Evolutionary conservation across 1,140 invertebrate genomes (phyloP), one percentile per base, ranked within the genome.

Genomic region (Ctenoplectra terminalis): DNA sequence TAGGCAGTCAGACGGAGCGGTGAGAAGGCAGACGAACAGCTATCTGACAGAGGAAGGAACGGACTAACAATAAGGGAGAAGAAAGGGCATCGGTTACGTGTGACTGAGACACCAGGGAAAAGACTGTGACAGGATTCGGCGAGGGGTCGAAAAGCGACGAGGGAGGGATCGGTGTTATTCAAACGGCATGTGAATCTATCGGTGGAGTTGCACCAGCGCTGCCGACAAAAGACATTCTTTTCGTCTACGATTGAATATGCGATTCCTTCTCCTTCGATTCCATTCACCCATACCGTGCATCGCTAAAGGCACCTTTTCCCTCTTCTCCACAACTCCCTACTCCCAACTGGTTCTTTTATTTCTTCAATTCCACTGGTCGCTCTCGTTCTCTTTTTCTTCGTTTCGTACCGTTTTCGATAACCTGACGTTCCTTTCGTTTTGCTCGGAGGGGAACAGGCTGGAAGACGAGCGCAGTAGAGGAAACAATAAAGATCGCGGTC

Each of bases 231-330:
- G 74, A 77, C 73, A 82, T 82, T 82, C 74, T 70, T 77, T 77
- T 77, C 75, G 81, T 72, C n/a, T 67, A 40, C 81, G 81, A 82
- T 82, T 77, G 74, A 82, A 82, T 82, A 82, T 82, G 80, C 73
- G 72, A 81, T 75, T 80, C 56, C 66, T 79, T 52, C 67, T 50
- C 56, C 40, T 37, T 5, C 40, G 17, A 17, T 34, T 20, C 20
- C 6, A 29, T 76, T 52, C 46, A 31, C 48, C 50, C 26, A 29
- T n/a, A 8, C 34, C 17, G 34, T n/a, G 50, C 74, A 50, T 40
- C 46, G 61, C 61, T 23, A 31, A 37, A 54, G 74, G 74, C 63
- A 54, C 34, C 63, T 76, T 56, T 29, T 46, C 23, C n/a, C 15
- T 61, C 72, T 11, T 31, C 43, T 23, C n/a, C 15, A 40, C 11